Evolutionary conservation across 30 jellyfish, hydroid and myxozoan species (phyloP).

Genomic region (Hydractinia symbiolongicarpus): DNA sequence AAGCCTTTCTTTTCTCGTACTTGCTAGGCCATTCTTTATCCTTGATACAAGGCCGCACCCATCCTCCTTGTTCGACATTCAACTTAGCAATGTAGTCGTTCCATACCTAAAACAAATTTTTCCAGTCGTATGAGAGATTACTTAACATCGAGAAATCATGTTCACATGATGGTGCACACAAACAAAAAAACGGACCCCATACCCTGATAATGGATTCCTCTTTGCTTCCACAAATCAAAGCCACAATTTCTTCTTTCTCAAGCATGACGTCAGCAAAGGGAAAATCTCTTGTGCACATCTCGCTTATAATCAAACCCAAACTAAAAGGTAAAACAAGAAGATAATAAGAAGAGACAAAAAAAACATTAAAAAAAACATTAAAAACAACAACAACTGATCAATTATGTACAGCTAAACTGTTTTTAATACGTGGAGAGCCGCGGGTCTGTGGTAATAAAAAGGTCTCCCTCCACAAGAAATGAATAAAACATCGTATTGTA

Average conservation of each 20-base stretch:
- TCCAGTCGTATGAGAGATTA: too few species aligned
- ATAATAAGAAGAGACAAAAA: not conserved
- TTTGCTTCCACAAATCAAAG: constrained; percentile 46
- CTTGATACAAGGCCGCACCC: constrained; percentile 70
- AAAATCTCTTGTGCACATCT: constrained; percentile 65
- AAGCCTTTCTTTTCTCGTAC: constrained; percentile 58
- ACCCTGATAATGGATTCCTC: constrained; percentile 46
- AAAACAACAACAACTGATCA: too few species aligned
- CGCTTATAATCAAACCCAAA: constrained; percentile 77
- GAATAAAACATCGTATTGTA: too few species aligned
- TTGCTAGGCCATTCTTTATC: constrained; percentile 78
- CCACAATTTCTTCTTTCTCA: constrained; percentile 56
- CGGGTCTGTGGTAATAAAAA: too few species aligned
- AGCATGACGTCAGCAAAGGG: constrained; percentile 66
- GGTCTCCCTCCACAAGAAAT: too few species aligned
- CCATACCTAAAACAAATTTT: constrained; percentile 66
- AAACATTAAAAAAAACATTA: too few species aligned
- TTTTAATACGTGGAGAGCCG: too few species aligned
- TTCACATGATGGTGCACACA: not conserved
- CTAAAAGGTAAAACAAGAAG: constrained; percentile 30
- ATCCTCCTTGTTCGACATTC: constrained; percentile 82
- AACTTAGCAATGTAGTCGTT: constrained; percentile 66
- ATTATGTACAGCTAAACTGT: too few species aligned
- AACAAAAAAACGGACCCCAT: not conserved
- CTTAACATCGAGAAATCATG: not conserved